Evolutionary conservation across 2,797 vertebrate genomes (phyloP), one percentile per base, ranked within the genome.

Genomic region (Neoniphon sammara): DNA sequence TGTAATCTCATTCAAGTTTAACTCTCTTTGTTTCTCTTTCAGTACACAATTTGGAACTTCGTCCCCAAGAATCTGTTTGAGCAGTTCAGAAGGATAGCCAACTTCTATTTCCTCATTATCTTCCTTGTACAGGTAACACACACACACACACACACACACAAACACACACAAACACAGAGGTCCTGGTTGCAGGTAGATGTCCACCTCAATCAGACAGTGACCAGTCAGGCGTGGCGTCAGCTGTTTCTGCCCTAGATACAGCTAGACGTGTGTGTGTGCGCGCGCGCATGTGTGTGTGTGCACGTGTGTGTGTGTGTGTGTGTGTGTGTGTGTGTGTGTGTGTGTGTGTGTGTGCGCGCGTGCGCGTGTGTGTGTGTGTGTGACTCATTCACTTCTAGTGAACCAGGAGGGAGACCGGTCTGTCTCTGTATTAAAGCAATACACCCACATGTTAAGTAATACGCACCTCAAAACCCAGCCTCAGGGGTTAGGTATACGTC

Each of bases 31-130:
- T 49, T 21, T 82, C 46, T 92, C 63, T 83, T 86, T 62, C 90
- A 99, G 98, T 98, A 99, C 88, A 99, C 98, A 14, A 81, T 99
- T 74, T 98, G 97, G 97, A 99, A 99, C 93, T 99, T 99, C 87
- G 93, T 99, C 89, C 98, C 98, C 27, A 99, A 99, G 94, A 99
- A 99, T 94, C 93, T 99, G 88, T 99, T 99, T 85, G 97, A 99
- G 84, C 98, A 99, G 88, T 99, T 99, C 94, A 95, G 98, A 94
- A 97, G 98, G 91, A 95, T 99, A 92, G 98, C 98, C 89, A 99
- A 99, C 92, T 99, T 99, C 93, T 99, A 99, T 89, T 99, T 99
- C 89, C 96, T 99, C 87, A 97, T 99, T 79, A 99, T 99, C 92
- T 99, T 99, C 94, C 97, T 99, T 77, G 98, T 99, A 87, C 98